A percentile compares a stretch with the other conserved stretches of the same genome.
Conservation (phyloP, 2,888 invertebrate species). For the Terebella lapidaria region DNA sequence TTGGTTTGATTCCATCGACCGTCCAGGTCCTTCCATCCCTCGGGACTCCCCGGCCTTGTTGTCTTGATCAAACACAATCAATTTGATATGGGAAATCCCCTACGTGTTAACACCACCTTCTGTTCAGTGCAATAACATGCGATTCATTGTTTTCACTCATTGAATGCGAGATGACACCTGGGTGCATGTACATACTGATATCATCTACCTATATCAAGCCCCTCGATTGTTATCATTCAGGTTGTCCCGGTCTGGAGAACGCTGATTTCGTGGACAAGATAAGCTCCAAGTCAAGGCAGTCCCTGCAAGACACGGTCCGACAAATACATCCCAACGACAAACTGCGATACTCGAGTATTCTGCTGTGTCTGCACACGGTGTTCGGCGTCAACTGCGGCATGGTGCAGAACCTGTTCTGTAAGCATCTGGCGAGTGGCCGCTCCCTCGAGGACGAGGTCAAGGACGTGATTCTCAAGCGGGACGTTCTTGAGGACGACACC, state of each 20-base stretch:
- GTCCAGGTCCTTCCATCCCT: too few species aligned
- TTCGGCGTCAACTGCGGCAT: slow-evolving; percentile 45
- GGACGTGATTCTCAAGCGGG: slow-evolving; percentile 23
- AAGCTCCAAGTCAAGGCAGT: slow-evolving; percentile 40
- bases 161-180: too few species aligned
- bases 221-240: too few species aligned
- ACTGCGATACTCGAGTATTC: slow-evolving; percentile 45
- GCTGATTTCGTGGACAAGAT: slow-evolving; percentile 16
- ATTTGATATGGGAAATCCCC: too few species aligned
- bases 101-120: too few species aligned
- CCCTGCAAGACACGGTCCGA: slow-evolving; percentile 41
- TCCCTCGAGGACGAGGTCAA: slow-evolving; percentile 43
- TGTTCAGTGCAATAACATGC: too few species aligned
- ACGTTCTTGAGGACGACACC: neutral
- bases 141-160: too few species aligned
- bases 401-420: slow-evolving; percentile 46
- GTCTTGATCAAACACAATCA: too few species aligned
- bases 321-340: slow-evolving; percentile 36
- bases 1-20: too few species aligned
- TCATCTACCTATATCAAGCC: too few species aligned
- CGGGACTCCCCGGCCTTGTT: too few species aligned
- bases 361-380: slow-evolving; percentile 43
- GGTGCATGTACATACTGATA: too few species aligned
- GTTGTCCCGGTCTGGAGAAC: neutral
- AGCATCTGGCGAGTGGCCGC: slow-evolving; percentile 36